A percentile compares a stretch with the other conserved stretches of the same genome.
phyloP scores from a whole-genome alignment of 2,888 invertebrate genomes.

The Acronicta alni region DNA sequence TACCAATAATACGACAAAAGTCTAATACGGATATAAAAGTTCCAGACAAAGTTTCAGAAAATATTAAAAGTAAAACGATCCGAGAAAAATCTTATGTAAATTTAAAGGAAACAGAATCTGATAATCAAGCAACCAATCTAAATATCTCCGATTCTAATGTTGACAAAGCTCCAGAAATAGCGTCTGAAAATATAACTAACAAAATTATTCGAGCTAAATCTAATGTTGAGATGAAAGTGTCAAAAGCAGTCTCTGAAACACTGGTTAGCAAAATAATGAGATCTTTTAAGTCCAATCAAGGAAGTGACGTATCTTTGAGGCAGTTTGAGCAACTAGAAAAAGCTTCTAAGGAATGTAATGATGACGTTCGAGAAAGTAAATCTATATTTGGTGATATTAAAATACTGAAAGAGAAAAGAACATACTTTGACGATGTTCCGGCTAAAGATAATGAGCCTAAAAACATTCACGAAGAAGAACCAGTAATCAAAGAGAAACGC shows the following conservation, averaged over 20 bases:
- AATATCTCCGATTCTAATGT: neutral
- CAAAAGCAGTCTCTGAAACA: constrained; percentile 55
- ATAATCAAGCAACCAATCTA: neutral
- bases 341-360: constrained; percentile 59
- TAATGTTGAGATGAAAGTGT: constrained; percentile 26
- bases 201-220: constrained; percentile 24
- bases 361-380: constrained; percentile 36
- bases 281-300: constrained; percentile 61
- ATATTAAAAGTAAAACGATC: neutral
- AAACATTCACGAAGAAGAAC: constrained; percentile 26
- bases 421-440: constrained; percentile 63
- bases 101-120: constrained; percentile 20
- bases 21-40: constrained; percentile 9
- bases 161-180: neutral
- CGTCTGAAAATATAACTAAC: neutral
- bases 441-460: constrained; percentile 22
- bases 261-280: constrained; percentile 67
- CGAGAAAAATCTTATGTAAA: constrained; percentile 14
- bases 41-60: constrained; percentile 2
- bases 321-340: constrained; percentile 77
- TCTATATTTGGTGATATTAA: constrained; percentile 61
- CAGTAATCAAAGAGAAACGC: constrained; percentile 57
- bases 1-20: constrained; percentile 19
- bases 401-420: constrained; percentile 67
- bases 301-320: constrained; percentile 69